Evolutionary conservation across 2,113 vertebrate species (phyloP).

Genomic region (Gavialis gangeticus): DNA sequence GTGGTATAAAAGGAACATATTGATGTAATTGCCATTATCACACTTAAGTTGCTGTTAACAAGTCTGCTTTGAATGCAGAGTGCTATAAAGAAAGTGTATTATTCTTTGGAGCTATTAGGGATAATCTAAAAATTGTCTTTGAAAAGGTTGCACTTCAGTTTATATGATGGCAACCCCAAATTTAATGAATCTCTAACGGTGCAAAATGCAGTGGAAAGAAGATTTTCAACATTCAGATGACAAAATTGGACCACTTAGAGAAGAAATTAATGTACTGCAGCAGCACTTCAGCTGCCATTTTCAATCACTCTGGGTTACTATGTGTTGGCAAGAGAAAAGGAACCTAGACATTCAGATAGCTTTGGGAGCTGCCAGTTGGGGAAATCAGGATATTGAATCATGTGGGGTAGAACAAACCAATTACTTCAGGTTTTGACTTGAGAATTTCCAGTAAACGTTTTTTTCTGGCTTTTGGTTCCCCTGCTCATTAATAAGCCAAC

Average conservation of each 20-base stretch:
- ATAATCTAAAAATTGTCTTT: conserved; percentile 75
- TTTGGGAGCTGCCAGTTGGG: conserved; percentile 72
- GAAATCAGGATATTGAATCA: conserved; percentile 77
- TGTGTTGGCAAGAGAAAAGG: conserved; percentile 80
- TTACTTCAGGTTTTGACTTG: conserved; percentile 83
- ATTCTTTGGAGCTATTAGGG: conserved; percentile 73
- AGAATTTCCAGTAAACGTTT: conserved; percentile 79
- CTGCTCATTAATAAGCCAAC: conserved; percentile 77
- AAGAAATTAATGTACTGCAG: conserved; percentile 78
- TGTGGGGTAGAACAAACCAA: conserved; percentile 82
- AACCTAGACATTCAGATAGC: conserved; percentile 68
- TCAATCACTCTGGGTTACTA: conserved; percentile 79
- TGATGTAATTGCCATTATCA: conserved; percentile 78
- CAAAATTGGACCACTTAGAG: conserved; percentile 79
- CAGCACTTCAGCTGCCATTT: conserved; percentile 83
- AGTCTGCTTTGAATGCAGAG: conserved; percentile 72
- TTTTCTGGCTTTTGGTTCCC: conserved; percentile 63
- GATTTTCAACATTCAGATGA: conserved; percentile 70
- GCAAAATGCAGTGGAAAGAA: conserved; percentile 57
- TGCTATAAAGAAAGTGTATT: conserved; percentile 68
- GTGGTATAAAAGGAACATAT: conserved; percentile 60
- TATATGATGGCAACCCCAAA: conserved; percentile 54
- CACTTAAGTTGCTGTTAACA: conserved; percentile 80
- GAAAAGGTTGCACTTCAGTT: conserved; percentile 64
- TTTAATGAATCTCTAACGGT: conserved; percentile 64